Base-by-base conservation (phyloP, 2,797 vertebrate genomes). In the Clarias laeviceps region DNA sequence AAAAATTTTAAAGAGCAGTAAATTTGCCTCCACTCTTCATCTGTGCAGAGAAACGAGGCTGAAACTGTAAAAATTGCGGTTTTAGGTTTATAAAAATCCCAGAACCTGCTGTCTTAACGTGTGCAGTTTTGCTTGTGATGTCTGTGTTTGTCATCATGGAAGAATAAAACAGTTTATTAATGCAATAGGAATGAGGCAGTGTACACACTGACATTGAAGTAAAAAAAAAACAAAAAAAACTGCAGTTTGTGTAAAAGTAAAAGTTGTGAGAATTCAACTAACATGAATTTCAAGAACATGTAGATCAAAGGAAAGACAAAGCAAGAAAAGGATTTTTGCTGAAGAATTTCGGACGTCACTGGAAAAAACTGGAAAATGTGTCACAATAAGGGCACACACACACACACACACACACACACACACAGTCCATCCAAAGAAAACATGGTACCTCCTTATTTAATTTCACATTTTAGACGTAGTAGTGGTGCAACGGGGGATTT, bases 391-490 rank as follows among this genome's bases (percentile, higher is more conserved):
- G 12, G 37, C 50, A 56, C 72, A 56, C 72, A 61, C 78, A 80
- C 37, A 80, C 37, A 54, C 34, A 65, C 24, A 45, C 54, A 62
- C 57, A 64, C 24, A 18, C 70, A n/a, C 11, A 76, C 45, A 76
- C 72, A 76, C 24, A 76, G 9, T 24, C 78, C 40, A 5, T 57
- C 65, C 80, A 82, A 82, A 69, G 80, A 82, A 82, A 82, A 82
- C 50, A 82, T 34, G 65, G 80, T 68, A 69, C 80, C 80, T 82
- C 80, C 80, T 82, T 82, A 37, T 57, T 82, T 69, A 82, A 82
- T 82, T 66, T 82, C 27, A 68, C 32, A 22, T 34, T 68, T 65
- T 56, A 82, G 65, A 82, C 80, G 65, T 82, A 82, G 65, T 82
- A 69, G 65, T 81, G 65, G 62, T 81, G 65, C 69, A 82, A 81